A percentile compares a stretch with the other conserved stretches of the same genome.
These are phyloP conservation scores for Proisotoma minuta DNA, from an alignment of 2,888 invertebrate species.

Conservation along the genomic window DNA sequence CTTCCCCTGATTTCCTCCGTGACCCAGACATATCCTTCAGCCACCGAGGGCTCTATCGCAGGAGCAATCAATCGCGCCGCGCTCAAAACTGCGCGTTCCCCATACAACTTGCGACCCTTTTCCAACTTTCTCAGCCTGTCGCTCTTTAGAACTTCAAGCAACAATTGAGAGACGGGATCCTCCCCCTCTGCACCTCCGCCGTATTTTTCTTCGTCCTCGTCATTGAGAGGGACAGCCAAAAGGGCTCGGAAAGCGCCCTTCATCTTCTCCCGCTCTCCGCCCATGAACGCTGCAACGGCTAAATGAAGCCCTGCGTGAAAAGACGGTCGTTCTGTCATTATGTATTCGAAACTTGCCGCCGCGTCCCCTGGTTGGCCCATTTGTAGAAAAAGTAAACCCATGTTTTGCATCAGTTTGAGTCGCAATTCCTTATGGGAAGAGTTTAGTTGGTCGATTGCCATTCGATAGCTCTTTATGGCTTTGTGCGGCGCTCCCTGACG, in stretches of 20 bases:
- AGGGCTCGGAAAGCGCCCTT: conserved; percentile 85
- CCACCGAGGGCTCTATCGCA: conserved; percentile 62
- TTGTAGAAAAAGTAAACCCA: conserved; percentile 86
- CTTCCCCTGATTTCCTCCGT: conserved; percentile 89
- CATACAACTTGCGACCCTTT: conserved; percentile 64
- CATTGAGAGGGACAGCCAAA: conserved; percentile 76
- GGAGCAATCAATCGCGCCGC: conserved; percentile 86
- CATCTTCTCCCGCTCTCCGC: conserved; percentile 88
- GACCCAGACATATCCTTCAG: conserved; percentile 70
- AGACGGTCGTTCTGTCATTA: conserved; percentile 92
- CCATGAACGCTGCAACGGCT: conserved; percentile 79
- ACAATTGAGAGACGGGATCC: conserved; percentile 58
- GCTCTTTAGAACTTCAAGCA: conserved; percentile 70
- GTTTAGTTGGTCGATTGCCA: conserved; percentile 94
- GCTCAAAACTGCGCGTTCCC: conserved; percentile 75
- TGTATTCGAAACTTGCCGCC: conserved; percentile 92
- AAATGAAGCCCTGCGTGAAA: conserved; percentile 85
- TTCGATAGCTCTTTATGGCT: conserved; percentile 94
- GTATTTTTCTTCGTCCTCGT: conserved; percentile 67
- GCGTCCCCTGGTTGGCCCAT: conserved; percentile 97
- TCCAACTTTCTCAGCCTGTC: conserved; percentile 72
- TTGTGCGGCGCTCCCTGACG: conserved; percentile 88
- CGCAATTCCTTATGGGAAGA: conserved; percentile 83
- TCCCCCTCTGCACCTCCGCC: conserved; percentile 54
- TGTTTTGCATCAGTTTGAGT: conserved; percentile 96